Evolutionary conservation across 1,140 invertebrate genomes (phyloP).

Genomic region (Orchestia grillus): DNA sequence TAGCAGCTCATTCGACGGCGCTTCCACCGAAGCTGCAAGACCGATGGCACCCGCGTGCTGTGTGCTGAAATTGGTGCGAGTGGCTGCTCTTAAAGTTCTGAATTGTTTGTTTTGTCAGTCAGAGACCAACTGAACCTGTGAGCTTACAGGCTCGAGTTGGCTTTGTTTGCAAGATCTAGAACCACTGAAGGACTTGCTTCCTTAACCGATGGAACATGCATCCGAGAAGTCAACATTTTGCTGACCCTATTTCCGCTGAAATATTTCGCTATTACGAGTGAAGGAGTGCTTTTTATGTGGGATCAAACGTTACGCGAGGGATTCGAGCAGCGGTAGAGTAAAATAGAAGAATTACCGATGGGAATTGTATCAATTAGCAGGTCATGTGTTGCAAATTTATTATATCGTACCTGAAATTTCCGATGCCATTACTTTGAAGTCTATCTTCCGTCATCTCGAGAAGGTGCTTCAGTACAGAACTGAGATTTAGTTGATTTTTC

Average conservation of each 20-base stretch:
- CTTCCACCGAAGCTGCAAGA: background rate
- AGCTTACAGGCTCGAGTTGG: background rate
- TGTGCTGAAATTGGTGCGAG: background rate
- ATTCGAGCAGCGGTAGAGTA: background rate
- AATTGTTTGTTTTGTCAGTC: background rate
- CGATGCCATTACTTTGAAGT: no score
- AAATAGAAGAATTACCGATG: background rate
- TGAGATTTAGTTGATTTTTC: no score
- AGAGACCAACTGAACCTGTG: background rate
- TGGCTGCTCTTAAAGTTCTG: background rate
- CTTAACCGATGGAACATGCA: background rate
- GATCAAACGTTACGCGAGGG: background rate
- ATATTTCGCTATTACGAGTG: background rate
- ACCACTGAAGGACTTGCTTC: background rate
- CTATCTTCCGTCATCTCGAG: no score
- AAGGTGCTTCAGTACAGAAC: no score
- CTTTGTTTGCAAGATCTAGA: background rate
- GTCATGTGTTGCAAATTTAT: background rate
- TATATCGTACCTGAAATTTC: no score
- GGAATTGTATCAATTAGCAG: background rate
- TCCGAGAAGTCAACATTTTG: background rate
- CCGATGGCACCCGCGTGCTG: background rate
- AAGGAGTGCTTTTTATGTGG: background rate
- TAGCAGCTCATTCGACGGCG: slow-evolving; percentile 14
- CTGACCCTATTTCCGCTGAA: background rate